Base-by-base conservation (phyloP, 2,888 invertebrate species). In the Tridacna gigas region DNA sequence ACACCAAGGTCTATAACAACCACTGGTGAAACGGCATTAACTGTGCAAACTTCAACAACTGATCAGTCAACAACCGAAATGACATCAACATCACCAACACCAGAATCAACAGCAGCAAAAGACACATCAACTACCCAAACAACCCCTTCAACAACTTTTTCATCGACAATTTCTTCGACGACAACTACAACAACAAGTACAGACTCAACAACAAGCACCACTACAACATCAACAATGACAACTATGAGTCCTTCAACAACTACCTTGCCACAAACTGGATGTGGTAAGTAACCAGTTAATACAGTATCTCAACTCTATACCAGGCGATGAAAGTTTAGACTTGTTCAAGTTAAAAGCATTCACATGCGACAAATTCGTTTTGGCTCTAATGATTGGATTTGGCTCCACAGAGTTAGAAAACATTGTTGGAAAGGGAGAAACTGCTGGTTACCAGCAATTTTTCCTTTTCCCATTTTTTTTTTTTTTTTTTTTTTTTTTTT, bases 111-210 rank as follows among this genome's bases (percentile, higher is more conserved):
- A 37, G 37, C 37, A 37, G 37, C 7, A 7, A 37, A 2, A 37
- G 37, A 37, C 37, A 37, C 37, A 37, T 37, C 37, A 37, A 37
- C 37, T 37, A 37, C 37, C 37, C 37, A 37, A 37, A 37, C 37
- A 37, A 37, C 37, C 37, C 7, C 37, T 37, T 37, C 37, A 37
- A 37, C 37, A 37, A 37, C 37, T 37, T 37, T 7, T 12, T 5
- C 66, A 28, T 11, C 37, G 15, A 66, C 66, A 18, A 12, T 9
- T 2, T 18, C 28, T 28, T 37, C 66, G 9, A 7, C 66, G 13
- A 69, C 69, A 9, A 25, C 45, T 1, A 28, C 74, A 25, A 25
- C 74, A n/a, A 74, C 79, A n/a, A 66, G 37, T 22, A 13, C 66
- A 7, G 18, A 37, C 47, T 20, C 75, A 11, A 61, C 63, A 25